Percentiles rank a stretch among this genome's conserved stretches.
phyloP scores from a whole-genome alignment of 1,140 invertebrate species.

The Centruroides sculpturatus region DNA sequence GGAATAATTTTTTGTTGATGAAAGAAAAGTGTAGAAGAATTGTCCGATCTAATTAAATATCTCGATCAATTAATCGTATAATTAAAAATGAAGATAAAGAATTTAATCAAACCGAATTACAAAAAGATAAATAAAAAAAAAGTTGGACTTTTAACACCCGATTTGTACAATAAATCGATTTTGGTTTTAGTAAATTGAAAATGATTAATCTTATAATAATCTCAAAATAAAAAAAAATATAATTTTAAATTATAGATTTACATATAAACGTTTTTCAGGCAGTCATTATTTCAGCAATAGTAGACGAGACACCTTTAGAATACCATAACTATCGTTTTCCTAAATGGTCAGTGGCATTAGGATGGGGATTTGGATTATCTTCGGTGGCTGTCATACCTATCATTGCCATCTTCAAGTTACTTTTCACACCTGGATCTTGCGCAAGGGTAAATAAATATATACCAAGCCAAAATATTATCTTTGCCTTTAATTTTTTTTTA shows the following conservation, averaged over 20 bases:
- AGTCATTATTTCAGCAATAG: constrained; percentile 52
- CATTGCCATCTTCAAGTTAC: constrained; percentile 15
- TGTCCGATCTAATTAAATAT: too few relatives aligned
- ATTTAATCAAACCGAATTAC: too few relatives aligned
- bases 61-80: too few relatives aligned
- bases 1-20: too few relatives aligned
- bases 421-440: constrained; percentile 11
- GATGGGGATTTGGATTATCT: constrained; percentile 52
- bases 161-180: too few relatives aligned
- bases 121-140: too few relatives aligned
- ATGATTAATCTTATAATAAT: too few relatives aligned
- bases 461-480: not conserved
- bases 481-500: not conserved
- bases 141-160: too few relatives aligned
- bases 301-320: constrained; percentile 46
- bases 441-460: constrained; percentile 5
- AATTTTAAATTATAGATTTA: not conserved
- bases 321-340: constrained; percentile 56
- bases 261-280: constrained; percentile 32
- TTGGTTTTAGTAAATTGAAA: too few relatives aligned
- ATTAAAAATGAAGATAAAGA: too few relatives aligned
- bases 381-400: constrained; percentile 57
- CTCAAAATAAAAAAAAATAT: too few relatives aligned
- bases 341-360: constrained; percentile 51
- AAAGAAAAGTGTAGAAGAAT: too few relatives aligned